Evolutionary conservation across 2,797 vertebrate species (phyloP).

Genomic region (Neosilurus hyrtlii): DNA sequence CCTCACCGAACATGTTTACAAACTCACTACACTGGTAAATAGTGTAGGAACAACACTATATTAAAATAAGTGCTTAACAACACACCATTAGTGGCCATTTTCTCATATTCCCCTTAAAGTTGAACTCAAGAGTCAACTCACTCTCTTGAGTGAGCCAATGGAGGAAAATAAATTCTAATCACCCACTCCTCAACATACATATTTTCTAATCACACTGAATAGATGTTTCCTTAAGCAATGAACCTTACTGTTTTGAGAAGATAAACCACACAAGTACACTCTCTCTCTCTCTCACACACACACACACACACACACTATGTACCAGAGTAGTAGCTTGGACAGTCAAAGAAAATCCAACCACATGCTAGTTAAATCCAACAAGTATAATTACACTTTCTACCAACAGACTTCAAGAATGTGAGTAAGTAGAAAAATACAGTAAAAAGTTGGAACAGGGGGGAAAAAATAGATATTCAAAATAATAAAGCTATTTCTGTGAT

Average conservation of each 20-base stretch:
- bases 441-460: slow-evolving; percentile 47
- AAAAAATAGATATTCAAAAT: slow-evolving; percentile 25
- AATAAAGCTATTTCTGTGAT: slow-evolving; percentile 79
- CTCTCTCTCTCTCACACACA: no score
- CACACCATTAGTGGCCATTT: not conserved
- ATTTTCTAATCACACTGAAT: slow-evolving; percentile 21
- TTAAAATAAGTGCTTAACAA: not conserved
- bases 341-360: slow-evolving; percentile 44
- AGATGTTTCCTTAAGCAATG: slow-evolving; percentile 11
- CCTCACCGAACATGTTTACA: slow-evolving; percentile 24
- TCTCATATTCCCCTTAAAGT: not conserved
- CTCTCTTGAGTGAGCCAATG: no score
- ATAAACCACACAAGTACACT: not conserved
- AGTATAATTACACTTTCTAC: slow-evolving; percentile 33
- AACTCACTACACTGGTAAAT: slow-evolving; percentile 11
- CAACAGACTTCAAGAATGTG: slow-evolving; percentile 56
- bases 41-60: slow-evolving; percentile 5
- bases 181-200: slow-evolving; percentile 5
- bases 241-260: slow-evolving; percentile 3
- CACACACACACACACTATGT: not conserved
- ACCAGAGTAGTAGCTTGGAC: slow-evolving; percentile 11
- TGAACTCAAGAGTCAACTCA: not conserved
- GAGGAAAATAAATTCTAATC: not conserved
- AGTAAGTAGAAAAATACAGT: slow-evolving; percentile 60
- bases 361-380: slow-evolving; percentile 21